Conservation (phyloP, 2,888 invertebrate genomes). For the Cylindroiulus punctatus region DNA sequence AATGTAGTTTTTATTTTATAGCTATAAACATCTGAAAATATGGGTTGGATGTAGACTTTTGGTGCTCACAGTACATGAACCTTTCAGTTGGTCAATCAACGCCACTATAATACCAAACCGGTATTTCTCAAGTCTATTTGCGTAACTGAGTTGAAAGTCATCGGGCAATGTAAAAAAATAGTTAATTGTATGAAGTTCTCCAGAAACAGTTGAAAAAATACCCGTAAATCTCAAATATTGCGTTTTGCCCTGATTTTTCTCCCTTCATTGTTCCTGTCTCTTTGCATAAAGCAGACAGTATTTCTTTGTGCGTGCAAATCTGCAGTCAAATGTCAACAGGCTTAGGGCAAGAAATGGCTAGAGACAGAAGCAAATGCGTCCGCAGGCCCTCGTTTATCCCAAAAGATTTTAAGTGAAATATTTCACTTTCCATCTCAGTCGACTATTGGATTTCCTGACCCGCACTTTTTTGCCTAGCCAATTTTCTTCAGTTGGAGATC, state of each 20-base stretch:
- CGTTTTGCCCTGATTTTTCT: background rate
- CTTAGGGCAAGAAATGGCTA: conserved; percentile 36
- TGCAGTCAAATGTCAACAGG: conserved; percentile 20
- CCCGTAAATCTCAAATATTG: conserved; percentile 27
- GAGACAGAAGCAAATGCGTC: background rate
- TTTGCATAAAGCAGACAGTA: background rate
- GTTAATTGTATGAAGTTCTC: background rate
- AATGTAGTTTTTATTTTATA: too few species aligned
- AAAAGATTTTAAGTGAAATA: conserved; percentile 30
- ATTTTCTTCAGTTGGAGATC: background rate
- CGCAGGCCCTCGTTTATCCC: background rate
- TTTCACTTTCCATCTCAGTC: conserved; percentile 17
- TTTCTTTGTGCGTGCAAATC: background rate
- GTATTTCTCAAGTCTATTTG: background rate
- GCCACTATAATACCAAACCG: background rate
- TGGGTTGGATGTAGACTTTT: too few species aligned
- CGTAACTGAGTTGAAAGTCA: background rate
- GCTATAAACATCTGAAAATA: too few species aligned
- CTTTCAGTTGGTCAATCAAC: background rate
- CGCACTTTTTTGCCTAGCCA: background rate
- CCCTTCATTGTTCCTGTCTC: conserved; percentile 10
- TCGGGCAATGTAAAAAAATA: background rate
- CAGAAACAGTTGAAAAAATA: background rate
- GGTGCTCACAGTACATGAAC: too few species aligned
- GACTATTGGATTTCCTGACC: conserved; percentile 36